Conservation (phyloP, 2,797 vertebrate species). For the Chloroceryle inda region DNA sequence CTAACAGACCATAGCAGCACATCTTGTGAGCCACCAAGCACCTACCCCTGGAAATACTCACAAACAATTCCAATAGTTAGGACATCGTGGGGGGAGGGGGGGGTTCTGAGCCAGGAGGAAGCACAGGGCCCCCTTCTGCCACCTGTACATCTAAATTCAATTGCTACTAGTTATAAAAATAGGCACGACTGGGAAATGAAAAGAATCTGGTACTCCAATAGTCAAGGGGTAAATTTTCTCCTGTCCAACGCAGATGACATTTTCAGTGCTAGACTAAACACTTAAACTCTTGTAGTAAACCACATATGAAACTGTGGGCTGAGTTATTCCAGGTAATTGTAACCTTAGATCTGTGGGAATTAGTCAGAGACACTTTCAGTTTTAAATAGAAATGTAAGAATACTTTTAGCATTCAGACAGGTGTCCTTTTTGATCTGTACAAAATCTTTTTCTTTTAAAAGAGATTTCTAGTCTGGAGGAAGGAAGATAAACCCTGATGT, state of each 20-base stretch:
- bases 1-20: neutral
- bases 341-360: neutral
- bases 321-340: neutral
- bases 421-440: neutral
- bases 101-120: neutral
- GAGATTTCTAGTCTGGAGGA: neutral
- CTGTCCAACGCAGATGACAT: neutral
- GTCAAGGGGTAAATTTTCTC: neutral
- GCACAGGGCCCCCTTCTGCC: neutral
- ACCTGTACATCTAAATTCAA: neutral
- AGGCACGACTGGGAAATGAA: neutral
- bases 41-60: neutral
- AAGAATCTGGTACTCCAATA: neutral
- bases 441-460: neutral
- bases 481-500: neutral
- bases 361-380: neutral
- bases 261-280: neutral
- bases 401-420: neutral
- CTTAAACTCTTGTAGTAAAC: neutral
- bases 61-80: neutral
- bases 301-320: neutral
- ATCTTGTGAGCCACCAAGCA: neutral
- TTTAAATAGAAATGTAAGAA: neutral
- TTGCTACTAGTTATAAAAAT: neutral
- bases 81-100: accelerated